Base-by-base conservation (phyloP, 2,888 invertebrate species). In the Adela reaumurella region DNA sequence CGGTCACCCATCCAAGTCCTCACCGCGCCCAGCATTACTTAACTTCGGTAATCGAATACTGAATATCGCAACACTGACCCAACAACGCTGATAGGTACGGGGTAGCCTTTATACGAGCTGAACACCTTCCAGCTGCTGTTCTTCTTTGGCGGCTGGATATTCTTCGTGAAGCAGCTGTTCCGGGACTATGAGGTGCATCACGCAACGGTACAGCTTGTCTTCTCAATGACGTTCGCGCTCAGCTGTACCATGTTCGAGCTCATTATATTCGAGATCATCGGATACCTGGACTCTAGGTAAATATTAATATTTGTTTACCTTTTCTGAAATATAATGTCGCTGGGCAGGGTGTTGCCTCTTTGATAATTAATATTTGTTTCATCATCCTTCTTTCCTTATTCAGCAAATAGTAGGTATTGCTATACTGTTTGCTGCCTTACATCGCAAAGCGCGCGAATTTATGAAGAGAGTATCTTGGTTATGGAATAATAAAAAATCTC, bases 171-270 rank as follows among this genome's bases (percentile, higher is more conserved):
- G 68, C 92, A 96, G 70, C 81, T 99, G 45, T 99, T 98, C 67
- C 87, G 92, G 55, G 95, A 99, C 67, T 99, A 99, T 79, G 98
- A 99, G 80, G 94, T 97, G 4, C 93, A 96, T 59, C 95, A 98
- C 65, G 85, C 91, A 52, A 81, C 94, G 51, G 97, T 99, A 2
- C 94, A 98, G 68, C 78, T 98, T 3, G 93, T 97, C 63, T 99
- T 99, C 70, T 97, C 98, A 0, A 83, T 90, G 19, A 99, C 97
- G 29, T 94, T 99, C 66, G 91, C 98, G 0, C 79, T 99, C 16
- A 98, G 98, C 19, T 96, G 98, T 63, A 95, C 97, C 2, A 96
- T 99, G 95, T 99, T 99, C 72, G 98, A 99, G 68, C 80, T 99
- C 50, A 98, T 99, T 53, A 99, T 99, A 65, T 99, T 99, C 78